These are phyloP conservation scores for Coleophora flavipennella DNA, from an alignment of 2,888 invertebrate genomes.

Conservation along the genomic window DNA sequence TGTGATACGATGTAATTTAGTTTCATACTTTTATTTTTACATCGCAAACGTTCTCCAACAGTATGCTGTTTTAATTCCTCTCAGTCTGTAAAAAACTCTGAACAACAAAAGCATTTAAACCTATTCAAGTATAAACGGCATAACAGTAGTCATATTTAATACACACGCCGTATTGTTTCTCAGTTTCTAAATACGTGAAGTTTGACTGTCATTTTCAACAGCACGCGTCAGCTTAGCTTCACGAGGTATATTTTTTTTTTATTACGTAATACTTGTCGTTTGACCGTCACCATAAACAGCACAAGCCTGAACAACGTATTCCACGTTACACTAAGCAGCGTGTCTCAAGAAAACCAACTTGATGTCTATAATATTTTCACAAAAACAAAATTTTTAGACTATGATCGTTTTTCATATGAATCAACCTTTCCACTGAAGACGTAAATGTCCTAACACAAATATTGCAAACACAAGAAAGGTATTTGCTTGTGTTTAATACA, in stretches of 20 bases:
- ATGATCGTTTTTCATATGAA: slow-evolving; percentile 46
- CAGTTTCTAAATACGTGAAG: slow-evolving; percentile 30
- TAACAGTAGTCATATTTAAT: slow-evolving; percentile 47
- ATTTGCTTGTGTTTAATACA: slow-evolving; percentile 34
- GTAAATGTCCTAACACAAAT: slow-evolving; percentile 44
- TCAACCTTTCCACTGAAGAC: slow-evolving; percentile 31
- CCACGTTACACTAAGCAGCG: slow-evolving; percentile 32
- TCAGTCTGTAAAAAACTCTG: slow-evolving; percentile 43
- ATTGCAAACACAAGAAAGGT: slow-evolving; percentile 43
- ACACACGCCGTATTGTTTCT: slow-evolving; percentile 40
- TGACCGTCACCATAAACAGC: too few species aligned
- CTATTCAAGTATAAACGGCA: slow-evolving; percentile 52
- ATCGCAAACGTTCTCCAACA: slow-evolving; percentile 36
- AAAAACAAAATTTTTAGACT: slow-evolving; percentile 38
- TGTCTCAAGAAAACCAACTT: slow-evolving; percentile 44
- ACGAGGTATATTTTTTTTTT: too few species aligned
- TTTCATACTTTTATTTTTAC: slow-evolving; percentile 40
- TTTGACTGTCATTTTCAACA: slow-evolving; percentile 21
- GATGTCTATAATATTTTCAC: slow-evolving; percentile 35
- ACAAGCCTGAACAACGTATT: slow-evolving; percentile 9
- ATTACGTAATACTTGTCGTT: too few species aligned
- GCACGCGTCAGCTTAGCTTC: too few species aligned
- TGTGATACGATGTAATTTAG: slow-evolving; percentile 43
- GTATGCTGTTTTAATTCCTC: slow-evolving; percentile 46
- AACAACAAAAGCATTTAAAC: slow-evolving; percentile 55